These are phyloP conservation scores for Lithosia quadra DNA, from an alignment of 2,888 invertebrate genomes.

Conservation along the genomic window DNA sequence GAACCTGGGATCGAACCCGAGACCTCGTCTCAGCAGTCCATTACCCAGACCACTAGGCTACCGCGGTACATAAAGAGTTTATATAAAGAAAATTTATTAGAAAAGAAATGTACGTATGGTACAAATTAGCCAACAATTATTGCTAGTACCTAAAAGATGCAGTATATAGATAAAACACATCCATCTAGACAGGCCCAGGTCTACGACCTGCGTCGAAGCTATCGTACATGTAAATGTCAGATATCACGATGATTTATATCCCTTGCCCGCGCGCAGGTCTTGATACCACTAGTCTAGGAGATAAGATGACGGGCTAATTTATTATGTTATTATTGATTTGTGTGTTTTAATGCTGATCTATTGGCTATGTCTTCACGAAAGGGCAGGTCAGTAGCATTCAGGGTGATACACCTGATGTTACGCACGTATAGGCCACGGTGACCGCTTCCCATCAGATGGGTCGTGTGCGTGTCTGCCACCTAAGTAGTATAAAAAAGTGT, in stretches of 20 bases:
- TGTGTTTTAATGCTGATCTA: not conserved
- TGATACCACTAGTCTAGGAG: slow-evolving; percentile 39
- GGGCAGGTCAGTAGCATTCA: not conserved
- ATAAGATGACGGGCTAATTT: slow-evolving; percentile 15
- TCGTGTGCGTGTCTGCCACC: too few relatives aligned
- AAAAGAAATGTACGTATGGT: not conserved
- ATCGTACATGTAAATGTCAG: slow-evolving; percentile 46
- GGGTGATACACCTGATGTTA: too few relatives aligned
- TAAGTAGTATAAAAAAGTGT: too few relatives aligned
- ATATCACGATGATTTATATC: slow-evolving; percentile 51
- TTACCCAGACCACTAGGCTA: too few relatives aligned
- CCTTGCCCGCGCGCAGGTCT: slow-evolving; percentile 44
- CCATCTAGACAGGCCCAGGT: slow-evolving; percentile 44
- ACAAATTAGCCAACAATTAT: not conserved
- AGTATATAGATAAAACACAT: slow-evolving; percentile 13
- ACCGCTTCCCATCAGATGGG: too few relatives aligned
- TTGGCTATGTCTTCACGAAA: not conserved
- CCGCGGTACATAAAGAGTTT: too few relatives aligned
- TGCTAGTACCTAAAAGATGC: not conserved
- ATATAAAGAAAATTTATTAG: too few relatives aligned
- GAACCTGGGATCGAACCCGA: too few relatives aligned
- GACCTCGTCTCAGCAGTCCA: too few relatives aligned
- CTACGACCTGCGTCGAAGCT: slow-evolving; percentile 63
- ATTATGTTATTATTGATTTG: slow-evolving; percentile 6
- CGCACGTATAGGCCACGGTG: too few relatives aligned